Evolutionary conservation across 2,113 vertebrate genomes (phyloP).

Genomic region (Brachyhypopomus occidentalis): DNA sequence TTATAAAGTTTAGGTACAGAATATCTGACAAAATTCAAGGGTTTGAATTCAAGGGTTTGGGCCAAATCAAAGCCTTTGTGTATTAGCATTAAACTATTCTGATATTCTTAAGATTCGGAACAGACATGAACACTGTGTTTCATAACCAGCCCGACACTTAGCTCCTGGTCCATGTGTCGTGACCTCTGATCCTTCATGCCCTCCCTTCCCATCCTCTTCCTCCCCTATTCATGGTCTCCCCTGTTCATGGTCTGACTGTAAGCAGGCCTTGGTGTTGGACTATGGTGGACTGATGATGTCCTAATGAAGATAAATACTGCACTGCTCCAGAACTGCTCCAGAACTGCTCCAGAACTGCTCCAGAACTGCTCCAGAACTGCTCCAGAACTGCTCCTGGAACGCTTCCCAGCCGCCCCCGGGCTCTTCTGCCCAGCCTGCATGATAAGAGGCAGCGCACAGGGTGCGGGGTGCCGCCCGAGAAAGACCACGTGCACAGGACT

Average conservation of each 20-base stretch:
- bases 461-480: constrained; percentile 43
- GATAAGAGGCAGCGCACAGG: constrained; percentile 47
- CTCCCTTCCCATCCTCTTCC: constrained; percentile 32
- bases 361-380: constrained; percentile 67
- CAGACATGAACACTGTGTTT: constrained; percentile 16
- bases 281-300: constrained; percentile 69
- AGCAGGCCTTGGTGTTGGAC: constrained; percentile 64
- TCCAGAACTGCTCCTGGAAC: constrained; percentile 75
- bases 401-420: constrained; percentile 68
- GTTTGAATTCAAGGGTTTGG: too few species aligned
- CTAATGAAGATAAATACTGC: constrained; percentile 85
- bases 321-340: constrained; percentile 68
- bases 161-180: constrained; percentile 28
- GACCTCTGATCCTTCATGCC: constrained; percentile 47
- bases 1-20: too few species aligned
- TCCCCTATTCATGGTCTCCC: constrained; percentile 32
- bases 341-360: constrained; percentile 69
- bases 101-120: not conserved
- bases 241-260: constrained; percentile 69
- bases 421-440: constrained; percentile 73
- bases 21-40: too few species aligned
- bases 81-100: too few species aligned
- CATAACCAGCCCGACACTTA: not conserved
- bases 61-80: not conserved
- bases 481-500: constrained; percentile 14